Percentiles rank a stretch among this genome's conserved stretches.
These are phyloP conservation scores for Resseliella maxima DNA, from an alignment of 2,888 invertebrate species.

Conservation along the genomic window DNA sequence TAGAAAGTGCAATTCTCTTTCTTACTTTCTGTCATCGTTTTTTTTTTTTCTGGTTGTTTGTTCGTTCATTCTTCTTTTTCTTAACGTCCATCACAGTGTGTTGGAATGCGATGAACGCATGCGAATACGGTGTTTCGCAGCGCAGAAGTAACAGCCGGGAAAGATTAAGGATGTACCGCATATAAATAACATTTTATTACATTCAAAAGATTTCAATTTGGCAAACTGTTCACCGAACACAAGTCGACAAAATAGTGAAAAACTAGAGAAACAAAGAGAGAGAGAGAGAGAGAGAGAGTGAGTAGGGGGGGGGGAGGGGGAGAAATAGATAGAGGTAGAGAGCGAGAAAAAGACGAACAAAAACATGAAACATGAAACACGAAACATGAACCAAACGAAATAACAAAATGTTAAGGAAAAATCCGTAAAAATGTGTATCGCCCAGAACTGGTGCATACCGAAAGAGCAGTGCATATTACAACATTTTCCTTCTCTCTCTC, in stretches of 20 bases:
- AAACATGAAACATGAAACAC: neutral
- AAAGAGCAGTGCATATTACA: neutral
- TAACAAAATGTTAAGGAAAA: neutral
- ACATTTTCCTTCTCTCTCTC: neutral
- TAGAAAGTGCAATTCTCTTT: neutral
- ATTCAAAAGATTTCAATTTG: constrained; percentile 53
- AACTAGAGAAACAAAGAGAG: neutral
- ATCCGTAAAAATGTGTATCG: neutral
- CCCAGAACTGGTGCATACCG: neutral
- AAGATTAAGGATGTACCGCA: constrained; percentile 40
- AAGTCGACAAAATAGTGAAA: neutral
- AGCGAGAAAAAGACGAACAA: neutral
- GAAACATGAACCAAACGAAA: neutral
- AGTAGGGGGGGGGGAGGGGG: too few species aligned
- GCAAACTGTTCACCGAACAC: neutral
- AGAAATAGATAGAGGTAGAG: neutral
- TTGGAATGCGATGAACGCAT: neutral
- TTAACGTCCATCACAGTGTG: too few species aligned
- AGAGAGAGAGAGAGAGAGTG: neutral
- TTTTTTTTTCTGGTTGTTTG: too few species aligned
- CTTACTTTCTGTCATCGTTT: too few species aligned
- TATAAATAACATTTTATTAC: constrained; percentile 31
- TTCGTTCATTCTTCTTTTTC: too few species aligned
- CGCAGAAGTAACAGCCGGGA: constrained; percentile 32
- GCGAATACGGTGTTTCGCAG: neutral